phyloP scores from a whole-genome alignment of 2,113 vertebrate genomes.

The Leucopternis melanops region DNA sequence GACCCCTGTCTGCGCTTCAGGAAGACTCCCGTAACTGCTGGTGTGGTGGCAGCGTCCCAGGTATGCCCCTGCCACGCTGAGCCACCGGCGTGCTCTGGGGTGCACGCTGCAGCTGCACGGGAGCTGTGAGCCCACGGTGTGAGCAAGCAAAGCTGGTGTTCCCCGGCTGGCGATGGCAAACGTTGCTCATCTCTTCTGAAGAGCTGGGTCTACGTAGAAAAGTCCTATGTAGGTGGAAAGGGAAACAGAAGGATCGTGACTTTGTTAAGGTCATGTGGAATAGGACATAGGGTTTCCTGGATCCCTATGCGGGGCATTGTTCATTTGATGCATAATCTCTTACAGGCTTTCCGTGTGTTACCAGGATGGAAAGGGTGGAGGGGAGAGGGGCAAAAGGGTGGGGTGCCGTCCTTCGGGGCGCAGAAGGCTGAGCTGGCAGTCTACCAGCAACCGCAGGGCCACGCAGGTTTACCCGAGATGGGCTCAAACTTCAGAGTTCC shows the following conservation, averaged over 20 bases:
- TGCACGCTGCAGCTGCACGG: fast-evolving
- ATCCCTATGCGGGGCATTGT: neutral
- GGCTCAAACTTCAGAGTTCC: neutral
- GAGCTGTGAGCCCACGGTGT: no score
- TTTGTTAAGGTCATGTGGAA: neutral
- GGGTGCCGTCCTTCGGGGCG: neutral
- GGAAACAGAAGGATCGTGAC: conserved; percentile 33
- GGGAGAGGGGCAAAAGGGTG: neutral
- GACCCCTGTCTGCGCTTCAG: neutral
- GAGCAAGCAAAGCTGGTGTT: neutral
- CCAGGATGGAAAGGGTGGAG: conserved; percentile 22
- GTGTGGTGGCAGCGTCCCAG: neutral
- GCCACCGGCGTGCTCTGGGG: fast-evolving
- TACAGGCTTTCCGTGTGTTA: neutral
- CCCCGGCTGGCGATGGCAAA: neutral
- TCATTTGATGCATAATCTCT: neutral
- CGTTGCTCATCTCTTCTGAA: neutral
- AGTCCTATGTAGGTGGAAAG: neutral
- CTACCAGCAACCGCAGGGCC: neutral
- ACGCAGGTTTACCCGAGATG: neutral
- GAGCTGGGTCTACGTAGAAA: neutral
- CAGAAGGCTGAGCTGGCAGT: neutral
- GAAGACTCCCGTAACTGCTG: neutral
- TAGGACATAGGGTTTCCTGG: conserved; percentile 6
- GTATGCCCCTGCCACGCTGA: neutral